Base-by-base conservation (phyloP, 1,140 invertebrate genomes). In the Pogonomyrmex barbatus region DNA sequence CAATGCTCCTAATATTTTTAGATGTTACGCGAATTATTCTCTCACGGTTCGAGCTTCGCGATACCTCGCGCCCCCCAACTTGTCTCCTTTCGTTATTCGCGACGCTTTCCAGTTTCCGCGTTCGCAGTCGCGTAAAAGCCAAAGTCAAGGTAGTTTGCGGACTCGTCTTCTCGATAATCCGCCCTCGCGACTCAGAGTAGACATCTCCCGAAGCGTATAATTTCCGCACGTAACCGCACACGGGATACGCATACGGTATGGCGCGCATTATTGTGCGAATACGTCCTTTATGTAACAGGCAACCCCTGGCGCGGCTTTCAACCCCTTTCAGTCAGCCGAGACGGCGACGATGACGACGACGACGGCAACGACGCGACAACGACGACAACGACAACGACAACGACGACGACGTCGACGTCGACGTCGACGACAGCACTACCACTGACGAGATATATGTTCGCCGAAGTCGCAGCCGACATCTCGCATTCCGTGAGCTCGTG, bases 221-320 rank as follows among this genome's bases (percentile, higher is more conserved):
- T 83, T 83, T 83, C 79, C 79, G 79, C 54, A 39, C 79, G 79
- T 83, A 73, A 83, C 68, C 54, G 54, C 79, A 73, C 77, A 68
- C 77, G 36, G 67, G 56, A 73, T 73, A 82, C 79, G 79, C 67
- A 73, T 39, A 82, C 65, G 65, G 65, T 82, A 70, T 86, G 83
- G 82, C 58, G 78, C 81, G 86, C 81, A 85, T 90, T 89, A 88
- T 63, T 58, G 71, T 63, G 88, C 33, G 89, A 91, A 89, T 87
- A 54, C 62, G 42, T 63, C 90, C 86, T 88, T 91, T 91, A 89
- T 78, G 75, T 63, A 79, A 77, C 79, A 62, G 65, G 70, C 76
- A 85, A 67, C 67, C 77, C 33, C 62, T 56, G 52, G 54, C 62
- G 75, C 47, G 75, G 63, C 86, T 88, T 88, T 24, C 87, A 88